Conservation (phyloP, 1,140 invertebrate genomes). For the Eulimnadia texana region DNA sequence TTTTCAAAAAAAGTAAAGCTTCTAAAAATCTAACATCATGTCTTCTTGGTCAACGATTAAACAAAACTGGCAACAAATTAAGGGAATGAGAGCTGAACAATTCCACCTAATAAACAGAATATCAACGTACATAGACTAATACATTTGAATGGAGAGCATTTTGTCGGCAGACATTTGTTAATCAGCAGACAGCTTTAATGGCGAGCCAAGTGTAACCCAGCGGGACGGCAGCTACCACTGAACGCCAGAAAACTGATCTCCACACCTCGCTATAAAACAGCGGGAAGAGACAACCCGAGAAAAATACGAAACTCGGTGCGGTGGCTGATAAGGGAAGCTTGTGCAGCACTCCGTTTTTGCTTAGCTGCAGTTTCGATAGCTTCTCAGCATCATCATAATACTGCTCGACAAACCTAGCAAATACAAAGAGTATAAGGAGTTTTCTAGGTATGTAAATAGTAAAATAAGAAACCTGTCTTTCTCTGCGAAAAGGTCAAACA, state of each 20-base stretch:
- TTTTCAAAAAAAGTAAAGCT: no score
- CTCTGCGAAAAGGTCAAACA: slow-evolving; percentile 22
- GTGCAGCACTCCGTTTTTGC: neutral
- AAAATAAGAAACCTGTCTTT: slow-evolving; percentile 24
- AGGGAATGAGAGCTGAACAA: no score
- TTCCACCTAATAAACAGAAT: no score
- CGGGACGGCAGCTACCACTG: neutral
- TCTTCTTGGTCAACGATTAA: no score
- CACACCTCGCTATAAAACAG: neutral
- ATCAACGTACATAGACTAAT: no score
- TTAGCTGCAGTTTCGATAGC: neutral
- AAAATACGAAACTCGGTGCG: slow-evolving; percentile 10
- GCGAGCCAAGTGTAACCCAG: slow-evolving; percentile 2
- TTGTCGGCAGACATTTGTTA: neutral
- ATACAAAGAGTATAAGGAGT: neutral
- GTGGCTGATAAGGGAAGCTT: slow-evolving; percentile 5
- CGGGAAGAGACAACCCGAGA: neutral
- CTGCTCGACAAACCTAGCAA: neutral
- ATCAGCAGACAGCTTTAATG: slow-evolving; percentile 13
- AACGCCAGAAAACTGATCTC: neutral
- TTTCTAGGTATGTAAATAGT: neutral
- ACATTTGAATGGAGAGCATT: no score
- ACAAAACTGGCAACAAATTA: no score
- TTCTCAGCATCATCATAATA: neutral
- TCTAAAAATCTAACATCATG: no score